These are phyloP conservation scores for Cosmia pyralina DNA, from an alignment of 2,888 invertebrate species.

Conservation along the genomic window DNA sequence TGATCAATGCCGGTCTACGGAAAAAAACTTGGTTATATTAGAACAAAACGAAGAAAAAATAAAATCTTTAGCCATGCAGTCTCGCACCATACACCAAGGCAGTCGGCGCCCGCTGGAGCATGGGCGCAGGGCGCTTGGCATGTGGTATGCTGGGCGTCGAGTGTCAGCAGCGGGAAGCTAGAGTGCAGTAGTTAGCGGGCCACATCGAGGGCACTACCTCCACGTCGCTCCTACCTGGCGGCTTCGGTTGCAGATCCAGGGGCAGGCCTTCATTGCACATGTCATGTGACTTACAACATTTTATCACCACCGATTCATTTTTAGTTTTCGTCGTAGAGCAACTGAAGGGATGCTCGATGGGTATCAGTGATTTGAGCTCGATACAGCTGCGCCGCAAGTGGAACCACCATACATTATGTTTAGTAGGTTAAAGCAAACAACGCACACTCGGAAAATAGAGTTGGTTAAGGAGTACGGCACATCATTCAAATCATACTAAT, in stretches of 20 bases:
- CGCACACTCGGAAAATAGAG: constrained; percentile 87
- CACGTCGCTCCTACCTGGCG: constrained; percentile 91
- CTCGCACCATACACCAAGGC: constrained; percentile 81
- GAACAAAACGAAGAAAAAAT: constrained; percentile 73
- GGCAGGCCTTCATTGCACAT: constrained; percentile 94
- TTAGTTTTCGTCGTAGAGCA: constrained; percentile 94
- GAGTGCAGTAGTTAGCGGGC: constrained; percentile 76
- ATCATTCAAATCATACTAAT: constrained; percentile 87
- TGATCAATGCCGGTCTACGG: constrained; percentile 88
- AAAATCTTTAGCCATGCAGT: constrained; percentile 83
- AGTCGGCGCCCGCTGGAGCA: constrained; percentile 56
- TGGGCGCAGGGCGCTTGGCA: constrained; percentile 62
- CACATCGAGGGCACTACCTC: constrained; percentile 76
- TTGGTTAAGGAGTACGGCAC: constrained; percentile 85
- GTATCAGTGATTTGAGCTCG: constrained; percentile 93
- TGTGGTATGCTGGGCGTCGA: constrained; percentile 58
- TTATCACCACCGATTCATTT: constrained; percentile 94
- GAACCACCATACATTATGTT: constrained; percentile 90
- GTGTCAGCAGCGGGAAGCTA: constrained; percentile 70
- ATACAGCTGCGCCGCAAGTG: constrained; percentile 93
- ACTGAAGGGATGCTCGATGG: constrained; percentile 95
- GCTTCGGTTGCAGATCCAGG: constrained; percentile 92
- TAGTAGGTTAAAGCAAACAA: constrained; percentile 91
- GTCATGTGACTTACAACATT: constrained; percentile 94
- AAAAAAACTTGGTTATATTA: constrained; percentile 83